A percentile compares a stretch with the other conserved stretches of the same genome.
phyloP scores from a whole-genome alignment of 2,113 vertebrate species.

The Rhabdornis inornatus region DNA sequence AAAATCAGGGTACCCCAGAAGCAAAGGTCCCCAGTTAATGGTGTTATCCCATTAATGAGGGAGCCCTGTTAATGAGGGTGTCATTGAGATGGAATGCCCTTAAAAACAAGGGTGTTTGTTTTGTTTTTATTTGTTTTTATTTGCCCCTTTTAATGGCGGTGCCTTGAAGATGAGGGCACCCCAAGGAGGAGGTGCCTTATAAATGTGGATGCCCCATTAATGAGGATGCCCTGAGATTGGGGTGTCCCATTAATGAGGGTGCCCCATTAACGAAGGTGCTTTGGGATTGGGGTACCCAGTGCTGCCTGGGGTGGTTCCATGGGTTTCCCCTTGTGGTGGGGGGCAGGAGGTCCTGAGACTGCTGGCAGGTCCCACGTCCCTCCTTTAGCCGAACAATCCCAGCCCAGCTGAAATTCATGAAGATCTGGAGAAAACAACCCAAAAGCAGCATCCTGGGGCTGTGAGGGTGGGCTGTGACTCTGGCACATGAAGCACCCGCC shows the following conservation, averaged over 20 bases:
- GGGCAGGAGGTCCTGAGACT: not conserved
- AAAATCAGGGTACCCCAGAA: not conserved
- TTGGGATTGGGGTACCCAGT: not conserved
- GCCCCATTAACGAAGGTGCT: not conserved
- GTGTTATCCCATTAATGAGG: not conserved
- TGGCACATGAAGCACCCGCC: rapidly evolving
- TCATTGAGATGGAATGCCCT: too few relatives aligned
- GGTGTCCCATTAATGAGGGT: not conserved
- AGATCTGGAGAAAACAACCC: rapidly evolving
- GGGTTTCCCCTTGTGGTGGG: rapidly evolving
- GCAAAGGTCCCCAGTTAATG: rapidly evolving
- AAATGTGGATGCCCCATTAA: not conserved
- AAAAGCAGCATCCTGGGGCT: not conserved
- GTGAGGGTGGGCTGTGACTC: not conserved
- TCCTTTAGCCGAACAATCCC: not conserved
- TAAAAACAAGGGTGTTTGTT: not conserved
- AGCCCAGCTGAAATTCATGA: not conserved
- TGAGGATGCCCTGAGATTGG: too few relatives aligned
- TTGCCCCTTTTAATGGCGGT: not conserved
- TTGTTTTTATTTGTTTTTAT: too few relatives aligned
- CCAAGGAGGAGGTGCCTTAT: not conserved
- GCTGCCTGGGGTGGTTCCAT: not conserved
- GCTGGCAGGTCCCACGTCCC: not conserved
- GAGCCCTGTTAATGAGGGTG: not conserved
- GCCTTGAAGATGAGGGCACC: too few relatives aligned